Conservation (phyloP, 2,113 vertebrate species). For the Orcinus orca region DNA sequence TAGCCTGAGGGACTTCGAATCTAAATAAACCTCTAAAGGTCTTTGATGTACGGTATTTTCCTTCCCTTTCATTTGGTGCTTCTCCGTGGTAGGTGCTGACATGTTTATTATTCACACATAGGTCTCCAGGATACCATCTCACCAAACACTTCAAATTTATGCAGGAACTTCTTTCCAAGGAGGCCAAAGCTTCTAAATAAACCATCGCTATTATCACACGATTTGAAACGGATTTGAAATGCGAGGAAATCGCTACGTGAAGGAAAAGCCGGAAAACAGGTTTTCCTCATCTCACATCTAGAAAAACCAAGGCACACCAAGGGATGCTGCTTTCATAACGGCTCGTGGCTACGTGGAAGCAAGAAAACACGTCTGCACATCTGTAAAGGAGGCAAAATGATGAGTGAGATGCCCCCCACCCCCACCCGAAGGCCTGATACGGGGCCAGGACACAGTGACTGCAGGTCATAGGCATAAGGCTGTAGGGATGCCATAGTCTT, state of each 20-base stretch:
- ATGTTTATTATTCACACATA: conserved; percentile 78
- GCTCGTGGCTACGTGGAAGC: neutral
- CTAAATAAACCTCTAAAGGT: conserved; percentile 58
- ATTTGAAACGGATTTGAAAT: conserved; percentile 37
- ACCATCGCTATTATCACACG: conserved; percentile 54
- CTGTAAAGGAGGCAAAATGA: neutral
- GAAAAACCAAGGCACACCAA: neutral
- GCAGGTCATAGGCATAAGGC: neutral
- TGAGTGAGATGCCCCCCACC: accelerated
- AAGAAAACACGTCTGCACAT: neutral
- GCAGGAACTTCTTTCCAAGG: conserved; percentile 67
- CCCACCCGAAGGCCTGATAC: neutral
- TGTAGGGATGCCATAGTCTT: neutral
- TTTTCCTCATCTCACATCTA: neutral
- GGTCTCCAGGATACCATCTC: conserved; percentile 59
- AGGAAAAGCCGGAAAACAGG: neutral
- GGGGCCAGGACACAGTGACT: neutral
- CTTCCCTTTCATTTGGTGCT: conserved; percentile 63
- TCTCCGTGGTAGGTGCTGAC: conserved; percentile 71
- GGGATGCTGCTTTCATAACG: neutral
- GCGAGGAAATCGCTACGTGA: neutral
- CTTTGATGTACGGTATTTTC: conserved; percentile 77
- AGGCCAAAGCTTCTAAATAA: conserved; percentile 66
- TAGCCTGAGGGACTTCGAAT: conserved; percentile 49
- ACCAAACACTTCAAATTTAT: conserved; percentile 69